A percentile compares a stretch with the other conserved stretches of the same genome.
Evolutionary conservation across 2,113 vertebrate genomes (phyloP).

Genomic region (Probosciger aterrimus): DNA sequence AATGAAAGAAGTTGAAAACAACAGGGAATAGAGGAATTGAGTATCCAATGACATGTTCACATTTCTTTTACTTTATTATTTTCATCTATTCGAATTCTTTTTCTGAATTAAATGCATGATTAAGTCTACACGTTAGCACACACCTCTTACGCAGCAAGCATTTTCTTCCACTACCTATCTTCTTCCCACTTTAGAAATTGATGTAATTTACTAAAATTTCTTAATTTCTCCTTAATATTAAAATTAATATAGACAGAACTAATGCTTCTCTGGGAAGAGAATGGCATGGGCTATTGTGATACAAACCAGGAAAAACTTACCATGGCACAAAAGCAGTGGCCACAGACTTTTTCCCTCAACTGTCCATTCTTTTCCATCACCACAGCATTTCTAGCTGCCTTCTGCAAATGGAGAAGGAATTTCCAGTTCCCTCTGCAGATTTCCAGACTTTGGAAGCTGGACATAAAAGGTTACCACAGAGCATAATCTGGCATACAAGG

Average conservation of each 20-base stretch:
- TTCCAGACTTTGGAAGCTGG: background rate
- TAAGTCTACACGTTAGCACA: background rate
- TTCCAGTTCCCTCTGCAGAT: background rate
- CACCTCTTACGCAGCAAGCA: background rate
- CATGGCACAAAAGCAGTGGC: background rate
- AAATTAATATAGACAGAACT: background rate
- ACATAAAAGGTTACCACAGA: background rate
- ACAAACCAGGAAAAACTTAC: background rate
- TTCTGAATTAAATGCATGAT: background rate
- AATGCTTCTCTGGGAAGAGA: background rate
- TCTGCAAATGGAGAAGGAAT: background rate
- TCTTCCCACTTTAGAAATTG: background rate
- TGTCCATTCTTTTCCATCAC: background rate
- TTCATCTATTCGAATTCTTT: background rate
- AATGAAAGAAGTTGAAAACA: background rate
- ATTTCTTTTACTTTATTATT: background rate
- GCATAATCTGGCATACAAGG: background rate
- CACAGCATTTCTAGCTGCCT: background rate
- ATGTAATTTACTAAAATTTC: background rate
- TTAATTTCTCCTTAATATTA: background rate
- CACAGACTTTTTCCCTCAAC: background rate
- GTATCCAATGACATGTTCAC: background rate
- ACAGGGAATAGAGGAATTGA: background rate
- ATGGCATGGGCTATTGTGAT: background rate
- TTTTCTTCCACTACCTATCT: background rate